Base-by-base conservation (phyloP, 2,113 vertebrate species). In the Tenrec ecaudatus region DNA sequence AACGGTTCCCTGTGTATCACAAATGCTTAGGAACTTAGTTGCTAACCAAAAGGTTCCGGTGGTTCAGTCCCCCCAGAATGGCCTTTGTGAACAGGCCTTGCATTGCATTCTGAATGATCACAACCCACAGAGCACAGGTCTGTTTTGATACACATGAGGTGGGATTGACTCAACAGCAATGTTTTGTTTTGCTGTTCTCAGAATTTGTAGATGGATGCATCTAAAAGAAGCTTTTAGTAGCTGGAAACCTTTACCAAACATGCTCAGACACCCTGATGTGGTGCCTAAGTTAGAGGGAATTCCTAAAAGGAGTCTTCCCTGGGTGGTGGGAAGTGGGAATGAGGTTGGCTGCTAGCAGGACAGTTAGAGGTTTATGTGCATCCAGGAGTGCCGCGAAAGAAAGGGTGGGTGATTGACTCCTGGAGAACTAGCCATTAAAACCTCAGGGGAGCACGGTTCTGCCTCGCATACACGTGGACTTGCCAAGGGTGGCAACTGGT, bases 171-270 rank as follows among this genome's bases (percentile, higher is more conserved):
- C n/a, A 73, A 20, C 3, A 33, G 33, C 19, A 36, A 5, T 33
- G 36, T 66, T 29, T 23, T 64, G 62, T 69, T 73, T 36, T 36
- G n/a, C 22, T 36, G 14, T 23, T 1, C 53, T 12, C 36, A 14
- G 40, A 47, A 3, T 22, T 36, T 14, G 22, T 36, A 73, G 19
- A 73, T 31, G 19, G 19, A 71, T 19, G 9, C 17, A 33, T 27
- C 15, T 20, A 6, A 7, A 3, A 38, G 64, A 47, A 31, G 36
- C 66, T 66, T 31, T 40, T 33, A 0, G 17, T 27, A 4, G 11
- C 36, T 3, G 6, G 78, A 43, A 25, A 8, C 23, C 1, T 15
- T n/a, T 1, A 2, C 0, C 3, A 47, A 5, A n/a, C 60, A 57
- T 40, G 6, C 7, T 6, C 29, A n/a, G 27, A 40, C 20, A 25